Evolutionary conservation across 1,140 invertebrate genomes (phyloP).

Genomic region (Leptinotarsa lineolata): DNA sequence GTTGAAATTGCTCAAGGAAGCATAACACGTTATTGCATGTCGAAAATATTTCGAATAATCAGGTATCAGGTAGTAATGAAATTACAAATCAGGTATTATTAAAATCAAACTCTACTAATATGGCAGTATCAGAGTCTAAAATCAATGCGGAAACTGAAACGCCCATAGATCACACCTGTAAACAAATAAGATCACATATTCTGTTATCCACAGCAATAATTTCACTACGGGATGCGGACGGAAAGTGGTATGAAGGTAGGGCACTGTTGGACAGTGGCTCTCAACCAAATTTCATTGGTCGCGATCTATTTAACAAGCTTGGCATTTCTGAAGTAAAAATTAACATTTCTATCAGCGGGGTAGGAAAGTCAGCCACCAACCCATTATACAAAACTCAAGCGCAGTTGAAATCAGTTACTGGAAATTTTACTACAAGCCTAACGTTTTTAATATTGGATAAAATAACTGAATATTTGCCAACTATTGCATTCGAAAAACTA

Average conservation of each 20-base stretch:
- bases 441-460: constrained; percentile 5
- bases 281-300: neutral
- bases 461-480: constrained; percentile 34
- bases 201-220: constrained; percentile 2
- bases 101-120: neutral
- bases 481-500: constrained; percentile 18
- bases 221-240: neutral
- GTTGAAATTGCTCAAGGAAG: neutral
- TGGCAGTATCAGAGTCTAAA: neutral
- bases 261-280: constrained; percentile 7
- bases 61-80: neutral
- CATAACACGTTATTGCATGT: neutral
- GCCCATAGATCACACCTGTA: neutral
- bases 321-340: neutral
- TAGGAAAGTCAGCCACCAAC: neutral
- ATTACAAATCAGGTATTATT: neutral
- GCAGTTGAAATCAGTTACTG: neutral
- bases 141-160: neutral
- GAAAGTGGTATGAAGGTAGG: neutral
- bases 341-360: neutral
- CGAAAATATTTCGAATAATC: neutral
- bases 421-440: neutral
- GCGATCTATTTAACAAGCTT: constrained; percentile 1
- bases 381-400: neutral
- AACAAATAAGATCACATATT: constrained; percentile 2